These are phyloP conservation scores for Sarotherodon lohbergeri DNA, from an alignment of 2,113 vertebrate genomes.

Conservation along the genomic window DNA sequence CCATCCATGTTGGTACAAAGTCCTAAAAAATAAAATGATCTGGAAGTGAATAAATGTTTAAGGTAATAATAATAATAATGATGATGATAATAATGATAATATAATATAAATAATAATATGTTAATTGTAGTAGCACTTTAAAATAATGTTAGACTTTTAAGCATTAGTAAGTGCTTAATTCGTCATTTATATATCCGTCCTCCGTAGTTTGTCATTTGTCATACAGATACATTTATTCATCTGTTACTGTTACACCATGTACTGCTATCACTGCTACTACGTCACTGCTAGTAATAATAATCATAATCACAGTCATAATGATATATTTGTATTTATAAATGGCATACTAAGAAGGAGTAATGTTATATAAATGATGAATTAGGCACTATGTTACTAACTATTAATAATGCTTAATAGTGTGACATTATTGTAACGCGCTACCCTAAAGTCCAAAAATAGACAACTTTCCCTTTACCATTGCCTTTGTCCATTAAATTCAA, in stretches of 20 bases:
- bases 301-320: neutral
- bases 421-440: neutral
- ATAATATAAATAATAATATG: neutral
- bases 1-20: neutral
- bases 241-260: neutral
- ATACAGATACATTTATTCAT: neutral
- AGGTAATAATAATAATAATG: neutral
- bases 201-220: neutral
- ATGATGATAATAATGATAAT: neutral
- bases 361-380: neutral
- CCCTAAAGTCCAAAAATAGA: neutral
- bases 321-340: neutral
- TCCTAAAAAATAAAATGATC: neutral
- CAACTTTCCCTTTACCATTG: neutral
- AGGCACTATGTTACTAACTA: neutral
- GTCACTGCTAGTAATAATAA: neutral
- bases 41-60: neutral
- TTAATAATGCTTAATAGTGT: neutral
- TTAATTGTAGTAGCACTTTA: neutral
- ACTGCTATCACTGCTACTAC: neutral
- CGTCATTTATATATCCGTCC: neutral
- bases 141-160: neutral
- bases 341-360: neutral
- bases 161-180: neutral
- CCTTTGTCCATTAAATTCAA: neutral